These are phyloP conservation scores for Cerastis leucographa DNA, from an alignment of 2,888 invertebrate genomes.

Conservation along the genomic window DNA sequence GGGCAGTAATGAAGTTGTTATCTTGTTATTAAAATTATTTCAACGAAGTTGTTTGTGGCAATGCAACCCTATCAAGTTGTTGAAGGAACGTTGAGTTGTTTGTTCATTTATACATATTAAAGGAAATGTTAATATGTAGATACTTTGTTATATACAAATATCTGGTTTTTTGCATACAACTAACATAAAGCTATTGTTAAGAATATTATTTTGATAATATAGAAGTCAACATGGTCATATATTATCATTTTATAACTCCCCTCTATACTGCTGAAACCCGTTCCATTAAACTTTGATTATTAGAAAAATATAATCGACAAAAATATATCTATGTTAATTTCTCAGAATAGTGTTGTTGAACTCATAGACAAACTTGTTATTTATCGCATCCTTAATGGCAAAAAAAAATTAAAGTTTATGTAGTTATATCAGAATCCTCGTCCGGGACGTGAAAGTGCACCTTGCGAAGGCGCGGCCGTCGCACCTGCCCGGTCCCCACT, in stretches of 20 bases:
- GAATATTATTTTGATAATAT: constrained; percentile 22
- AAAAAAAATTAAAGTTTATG: constrained; percentile 42
- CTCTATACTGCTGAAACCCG: constrained; percentile 58
- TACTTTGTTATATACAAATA: constrained; percentile 10
- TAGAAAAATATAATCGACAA: constrained; percentile 72
- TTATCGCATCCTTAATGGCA: constrained; percentile 66
- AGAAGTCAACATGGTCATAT: constrained; percentile 30
- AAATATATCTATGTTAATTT: constrained; percentile 76
- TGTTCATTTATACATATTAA: background rate
- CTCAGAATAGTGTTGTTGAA: constrained; percentile 71
- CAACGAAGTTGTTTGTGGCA: constrained; percentile 31
- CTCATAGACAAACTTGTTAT: constrained; percentile 74
- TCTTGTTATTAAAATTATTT: constrained; percentile 53
- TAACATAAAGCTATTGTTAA: constrained; percentile 13
- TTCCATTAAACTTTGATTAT: constrained; percentile 57
- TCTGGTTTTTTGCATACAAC: constrained; percentile 1
- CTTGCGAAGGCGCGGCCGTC: constrained; percentile 79
- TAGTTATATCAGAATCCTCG: constrained; percentile 75
- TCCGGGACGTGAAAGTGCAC: constrained; percentile 83
- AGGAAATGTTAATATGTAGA: background rate
- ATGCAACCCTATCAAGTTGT: constrained; percentile 36
- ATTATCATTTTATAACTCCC: constrained; percentile 36
- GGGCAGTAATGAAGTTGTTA: constrained; percentile 39
- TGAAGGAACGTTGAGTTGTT: background rate
- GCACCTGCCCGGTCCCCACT: constrained; percentile 84